Evolutionary conservation across 2,113 vertebrate genomes (phyloP), one percentile per base, ranked within the genome.

Genomic region (Equus przewalskii): DNA sequence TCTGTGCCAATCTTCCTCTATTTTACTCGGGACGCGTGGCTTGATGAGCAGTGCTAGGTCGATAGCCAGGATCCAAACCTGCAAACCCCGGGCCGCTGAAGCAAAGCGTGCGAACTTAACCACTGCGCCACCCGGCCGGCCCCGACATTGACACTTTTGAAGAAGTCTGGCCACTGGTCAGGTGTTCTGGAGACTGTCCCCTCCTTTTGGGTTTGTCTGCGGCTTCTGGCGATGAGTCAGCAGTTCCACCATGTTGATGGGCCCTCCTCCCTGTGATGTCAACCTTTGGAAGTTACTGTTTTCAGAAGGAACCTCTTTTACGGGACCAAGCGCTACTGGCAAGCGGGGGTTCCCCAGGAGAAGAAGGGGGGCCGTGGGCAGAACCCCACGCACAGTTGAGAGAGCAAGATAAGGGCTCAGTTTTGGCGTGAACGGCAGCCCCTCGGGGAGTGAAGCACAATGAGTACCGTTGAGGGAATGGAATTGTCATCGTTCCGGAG

Each of bases 371-470:
- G 58, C 85, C 24, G 1, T 0, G 8, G 22, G 22, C 24, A 51
- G 41, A 70, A 41, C 8, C 6, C 24, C 15, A 7, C 2, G 11
- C 26, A 5, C 9, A 7, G 49, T 13, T 7, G 22, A 14, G 54
- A 36, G 36, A 51, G 46, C 64, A n/a, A 1, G 0, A 5, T 13
- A 22, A 70, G 30, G 44, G 13, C n/a, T 10, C 7, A 2, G 36
- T 13, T 49, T 46, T 9, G 2, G 36, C 16, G 72, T 4, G 21
- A 28, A 51, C 18, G 30, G 76, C 33, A 67, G 7, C n/a, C 24
- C 13, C 26, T 3, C 0, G 0, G 33, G 62, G 46, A 44, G 21
- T 4, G 8, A 22, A n/a, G 22, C 1, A 0, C 30, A 6, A 11
- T 1, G 24, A 41, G 5, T 3, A 19, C 6, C 13, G 36, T 54